Evolutionary conservation across 2,113 vertebrate species (phyloP), one percentile per base, ranked within the genome.

Genomic region (Tenrec ecaudatus): DNA sequence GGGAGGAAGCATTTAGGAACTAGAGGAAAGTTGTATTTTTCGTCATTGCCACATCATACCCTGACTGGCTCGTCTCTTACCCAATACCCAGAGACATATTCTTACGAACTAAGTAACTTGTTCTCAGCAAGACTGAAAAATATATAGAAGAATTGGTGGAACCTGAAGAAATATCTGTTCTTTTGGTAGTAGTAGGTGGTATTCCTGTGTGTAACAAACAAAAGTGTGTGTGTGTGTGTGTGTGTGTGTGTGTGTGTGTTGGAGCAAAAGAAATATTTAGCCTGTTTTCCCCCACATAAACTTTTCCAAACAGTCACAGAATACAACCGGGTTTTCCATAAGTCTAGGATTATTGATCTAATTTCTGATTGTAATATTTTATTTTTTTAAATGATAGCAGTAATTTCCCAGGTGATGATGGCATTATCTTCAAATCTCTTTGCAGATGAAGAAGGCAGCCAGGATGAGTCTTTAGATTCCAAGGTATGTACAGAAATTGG

Each of bases 401-500:
- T 92, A 87, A 92, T 96, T 96, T 96, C 92, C 82, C 81, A 68
- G 58, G 92, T 92, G 15, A 36, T 85, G 36, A 97, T 89, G 83
- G 78, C 93, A 33, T 96, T 91, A 81, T 66, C 94, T 96, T 43
- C 0, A 95, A 94, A 73, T 88, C 97, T 87, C 88, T 94, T 97
- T 97, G 27, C 93, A 98, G 98, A 98, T 97, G 97, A 98, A 68
- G 97, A 98, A 75, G 96, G 97, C 82, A 94, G 96, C 93, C 97
- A 98, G 81, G 98, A 98, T 76, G 98, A 98, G 91, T 96, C 98
- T 19, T 95, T 98, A 96, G 98, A 98, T 81, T 97, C 98, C 93
- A 97, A 98, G 98, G 98, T 98, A 3, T 97, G 97, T 81, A 88
- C 73, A 80, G 81, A 93, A 31, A 78, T 97, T 95, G 95, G 3